A percentile compares a stretch with the other conserved stretches of the same genome.
phyloP scores from a whole-genome alignment of 2,888 invertebrate genomes.

The Euclidia mi region DNA sequence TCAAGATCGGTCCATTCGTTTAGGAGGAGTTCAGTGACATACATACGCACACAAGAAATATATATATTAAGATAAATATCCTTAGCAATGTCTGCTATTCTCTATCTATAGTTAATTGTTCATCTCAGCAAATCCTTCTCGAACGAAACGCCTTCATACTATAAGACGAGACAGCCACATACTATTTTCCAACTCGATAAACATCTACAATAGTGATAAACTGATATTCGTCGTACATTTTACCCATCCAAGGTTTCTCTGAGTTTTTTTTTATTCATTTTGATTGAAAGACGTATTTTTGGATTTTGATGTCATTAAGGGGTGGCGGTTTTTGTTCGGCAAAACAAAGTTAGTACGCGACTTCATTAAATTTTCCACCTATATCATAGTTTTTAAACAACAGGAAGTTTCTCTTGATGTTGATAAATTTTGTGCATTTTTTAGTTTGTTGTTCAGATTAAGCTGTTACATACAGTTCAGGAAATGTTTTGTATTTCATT shows the following conservation, averaged over 20 bases:
- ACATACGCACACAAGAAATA: too few relatives aligned
- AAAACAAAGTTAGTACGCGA: conserved; percentile 38
- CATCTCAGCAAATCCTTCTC: conserved; percentile 32
- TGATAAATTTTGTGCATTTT: conserved; percentile 14
- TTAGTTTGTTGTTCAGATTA: neutral
- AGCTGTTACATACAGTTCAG: neutral
- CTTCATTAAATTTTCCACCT: conserved; percentile 36
- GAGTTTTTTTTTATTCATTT: too few relatives aligned
- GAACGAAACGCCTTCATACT: conserved; percentile 23
- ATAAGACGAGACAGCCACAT: conserved; percentile 49
- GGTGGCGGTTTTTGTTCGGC: conserved; percentile 28
- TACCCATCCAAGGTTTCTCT: conserved; percentile 2
- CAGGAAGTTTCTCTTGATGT: neutral
- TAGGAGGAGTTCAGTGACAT: too few relatives aligned
- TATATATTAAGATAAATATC: too few relatives aligned
- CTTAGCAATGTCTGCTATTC: too few relatives aligned
- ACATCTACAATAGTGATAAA: conserved; percentile 60
- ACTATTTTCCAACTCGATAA: conserved; percentile 64
- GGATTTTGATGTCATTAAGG: too few relatives aligned
- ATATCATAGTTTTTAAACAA: conserved; percentile 44
- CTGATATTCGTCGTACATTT: conserved; percentile 39
- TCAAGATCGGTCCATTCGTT: too few relatives aligned
- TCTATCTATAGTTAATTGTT: too few relatives aligned
- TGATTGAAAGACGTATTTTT: too few relatives aligned
- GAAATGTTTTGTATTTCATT: too few relatives aligned